These are phyloP conservation scores for Subanguina moxae DNA, from an alignment of 1,140 invertebrate genomes.

Conservation along the genomic window DNA sequence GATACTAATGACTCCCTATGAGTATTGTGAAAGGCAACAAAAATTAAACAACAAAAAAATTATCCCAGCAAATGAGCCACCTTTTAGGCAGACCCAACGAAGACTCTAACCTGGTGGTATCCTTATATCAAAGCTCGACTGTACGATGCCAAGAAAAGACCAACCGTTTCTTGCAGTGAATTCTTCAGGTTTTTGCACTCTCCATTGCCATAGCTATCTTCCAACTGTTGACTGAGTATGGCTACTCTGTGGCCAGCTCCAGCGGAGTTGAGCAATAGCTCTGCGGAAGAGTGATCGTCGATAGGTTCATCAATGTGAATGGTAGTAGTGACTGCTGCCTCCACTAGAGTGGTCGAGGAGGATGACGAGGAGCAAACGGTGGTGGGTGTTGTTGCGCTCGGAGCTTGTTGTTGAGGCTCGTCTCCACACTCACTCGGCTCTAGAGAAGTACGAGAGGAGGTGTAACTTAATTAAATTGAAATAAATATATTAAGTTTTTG, in stretches of 20 bases:
- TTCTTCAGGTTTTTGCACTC: background rate
- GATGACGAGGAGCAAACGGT: background rate
- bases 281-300: conserved; percentile 10
- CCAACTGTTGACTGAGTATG: conserved; percentile 48
- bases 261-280: conserved; percentile 21
- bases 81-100: too few relatives aligned
- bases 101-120: too few relatives aligned
- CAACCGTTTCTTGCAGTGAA: background rate
- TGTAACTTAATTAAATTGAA: conserved; percentile 46
- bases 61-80: too few relatives aligned
- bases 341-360: background rate
- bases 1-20: too few relatives aligned
- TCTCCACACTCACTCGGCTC: conserved; percentile 58
- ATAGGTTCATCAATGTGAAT: background rate
- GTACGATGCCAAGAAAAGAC: background rate
- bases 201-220: conserved; percentile 38
- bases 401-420: conserved; percentile 23
- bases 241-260: conserved; percentile 35
- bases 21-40: too few relatives aligned
- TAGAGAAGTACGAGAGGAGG: conserved; percentile 55
- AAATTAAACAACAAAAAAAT: too few relatives aligned
- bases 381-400: conserved; percentile 3
- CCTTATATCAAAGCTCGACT: too few relatives aligned
- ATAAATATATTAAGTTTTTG: background rate
- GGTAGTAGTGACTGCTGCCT: background rate